phyloP scores from a whole-genome alignment of 2,888 invertebrate species.

The Rutpela maculata region DNA sequence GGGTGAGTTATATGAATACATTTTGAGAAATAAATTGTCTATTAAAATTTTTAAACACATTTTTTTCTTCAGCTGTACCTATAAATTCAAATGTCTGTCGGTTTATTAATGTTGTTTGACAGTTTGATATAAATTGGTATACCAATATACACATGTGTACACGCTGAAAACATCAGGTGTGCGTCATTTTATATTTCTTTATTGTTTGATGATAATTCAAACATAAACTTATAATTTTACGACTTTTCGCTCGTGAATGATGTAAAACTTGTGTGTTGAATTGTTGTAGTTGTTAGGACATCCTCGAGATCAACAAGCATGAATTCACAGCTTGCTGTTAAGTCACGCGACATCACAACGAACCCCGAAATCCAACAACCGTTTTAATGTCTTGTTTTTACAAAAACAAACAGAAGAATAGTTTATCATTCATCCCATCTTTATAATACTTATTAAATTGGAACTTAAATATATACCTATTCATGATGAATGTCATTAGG shows the following conservation, averaged over 20 bases:
- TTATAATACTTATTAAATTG: constrained; percentile 57
- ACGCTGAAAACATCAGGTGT: constrained; percentile 8
- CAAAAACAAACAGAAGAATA: constrained; percentile 55
- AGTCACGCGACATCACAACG: constrained; percentile 37
- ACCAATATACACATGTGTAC: not conserved
- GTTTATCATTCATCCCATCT: constrained; percentile 56
- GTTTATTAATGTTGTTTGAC: not conserved
- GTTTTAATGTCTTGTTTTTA: constrained; percentile 30
- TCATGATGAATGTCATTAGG: constrained; percentile 59
- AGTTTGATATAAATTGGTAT: constrained; percentile 11
- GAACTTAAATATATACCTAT: constrained; percentile 53
- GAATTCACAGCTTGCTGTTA: constrained; percentile 37
- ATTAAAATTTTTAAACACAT: constrained; percentile 7
- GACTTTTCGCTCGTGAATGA: constrained; percentile 14
- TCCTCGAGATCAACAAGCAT: constrained; percentile 31
- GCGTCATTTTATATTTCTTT: constrained; percentile 5
- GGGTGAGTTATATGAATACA: not conserved
- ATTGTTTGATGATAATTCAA: constrained; percentile 17
- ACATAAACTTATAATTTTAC: constrained; percentile 29
- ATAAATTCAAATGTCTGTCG: constrained; percentile 11
- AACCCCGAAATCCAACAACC: constrained; percentile 26
- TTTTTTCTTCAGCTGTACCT: constrained; percentile 14
- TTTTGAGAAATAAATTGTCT: not conserved
- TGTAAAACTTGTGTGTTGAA: constrained; percentile 11
- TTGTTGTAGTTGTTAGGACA: constrained; percentile 19